These are phyloP conservation scores for Acanthoscelides obtectus DNA, from an alignment of 2,888 invertebrate species.

Conservation along the genomic window DNA sequence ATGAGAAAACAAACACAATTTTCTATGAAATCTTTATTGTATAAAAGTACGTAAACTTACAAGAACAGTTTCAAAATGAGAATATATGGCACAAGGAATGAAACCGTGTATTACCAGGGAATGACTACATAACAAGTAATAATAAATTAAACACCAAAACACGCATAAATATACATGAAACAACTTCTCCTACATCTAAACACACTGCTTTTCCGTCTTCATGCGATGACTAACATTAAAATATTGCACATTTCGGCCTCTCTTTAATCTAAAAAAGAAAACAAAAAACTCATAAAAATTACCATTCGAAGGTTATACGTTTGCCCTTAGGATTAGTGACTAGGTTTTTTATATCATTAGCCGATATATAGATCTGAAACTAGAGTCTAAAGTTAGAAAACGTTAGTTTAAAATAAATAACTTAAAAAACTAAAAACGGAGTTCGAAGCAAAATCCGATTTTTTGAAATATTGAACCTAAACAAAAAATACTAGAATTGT, in stretches of 20 bases:
- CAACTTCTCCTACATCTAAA: constrained; percentile 2
- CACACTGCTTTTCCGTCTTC: constrained; percentile 9
- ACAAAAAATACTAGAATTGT: not conserved
- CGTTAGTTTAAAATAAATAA: not conserved
- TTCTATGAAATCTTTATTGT: constrained; percentile 21
- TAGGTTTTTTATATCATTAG: constrained; percentile 45
- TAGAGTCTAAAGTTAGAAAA: constrained; percentile 26
- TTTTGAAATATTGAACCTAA: not conserved
- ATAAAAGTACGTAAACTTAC: constrained; percentile 39
- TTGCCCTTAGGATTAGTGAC: constrained; percentile 35
- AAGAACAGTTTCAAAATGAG: constrained; percentile 30
- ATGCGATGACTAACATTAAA: constrained; percentile 10
- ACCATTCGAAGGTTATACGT: constrained; percentile 4
- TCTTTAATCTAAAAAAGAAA: constrained; percentile 4
- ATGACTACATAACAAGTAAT: constrained; percentile 24
- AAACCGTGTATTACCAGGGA: constrained; percentile 30
- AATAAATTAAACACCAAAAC: constrained; percentile 7
- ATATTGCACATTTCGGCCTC: constrained; percentile 40
- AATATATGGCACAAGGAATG: constrained; percentile 27
- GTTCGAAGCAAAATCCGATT: not conserved
- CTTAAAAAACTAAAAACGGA: not conserved
- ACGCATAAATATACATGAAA: constrained; percentile 5
- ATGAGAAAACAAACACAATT: too few relatives aligned
- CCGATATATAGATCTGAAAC: constrained; percentile 36
- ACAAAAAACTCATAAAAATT: constrained; percentile 3